Evolutionary conservation across 2,113 vertebrate species (phyloP).

Genomic region (Antechinus flavipes): DNA sequence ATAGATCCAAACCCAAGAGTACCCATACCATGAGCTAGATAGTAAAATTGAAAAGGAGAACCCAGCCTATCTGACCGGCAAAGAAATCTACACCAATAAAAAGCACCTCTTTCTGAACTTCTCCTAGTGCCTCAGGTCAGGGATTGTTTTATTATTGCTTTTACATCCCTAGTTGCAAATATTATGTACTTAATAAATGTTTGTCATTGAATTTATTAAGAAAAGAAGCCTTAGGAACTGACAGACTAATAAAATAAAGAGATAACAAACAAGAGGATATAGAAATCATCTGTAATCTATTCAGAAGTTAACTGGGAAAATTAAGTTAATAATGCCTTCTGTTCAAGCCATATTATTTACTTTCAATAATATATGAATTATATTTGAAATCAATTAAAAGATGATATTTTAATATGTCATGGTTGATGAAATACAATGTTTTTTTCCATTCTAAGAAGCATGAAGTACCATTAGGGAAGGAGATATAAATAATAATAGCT

Average conservation of each 20-base stretch:
- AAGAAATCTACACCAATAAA: neutral
- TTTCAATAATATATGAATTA: neutral
- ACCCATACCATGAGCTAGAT: too few relatives aligned
- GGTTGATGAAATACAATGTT: too few relatives aligned
- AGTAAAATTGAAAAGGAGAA: neutral
- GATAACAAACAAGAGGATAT: neutral
- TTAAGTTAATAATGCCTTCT: neutral
- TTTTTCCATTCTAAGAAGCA: too few relatives aligned
- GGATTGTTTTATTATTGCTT: neutral
- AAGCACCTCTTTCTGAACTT: neutral
- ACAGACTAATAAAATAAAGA: neutral
- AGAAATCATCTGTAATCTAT: neutral
- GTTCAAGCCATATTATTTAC: neutral
- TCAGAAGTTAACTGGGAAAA: neutral
- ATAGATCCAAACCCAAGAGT: neutral
- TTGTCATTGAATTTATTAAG: neutral
- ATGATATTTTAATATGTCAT: neutral
- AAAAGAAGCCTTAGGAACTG: neutral
- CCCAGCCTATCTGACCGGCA: neutral
- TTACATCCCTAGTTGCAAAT: neutral
- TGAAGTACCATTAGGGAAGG: neutral
- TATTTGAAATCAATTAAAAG: neutral
- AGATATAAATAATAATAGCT: neutral
- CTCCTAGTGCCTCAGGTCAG: neutral
- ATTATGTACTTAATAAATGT: neutral